Base-by-base conservation (phyloP, 30 jellyfish, hydroid and myxozoan species). In the Rhopilema esculentum region DNA sequence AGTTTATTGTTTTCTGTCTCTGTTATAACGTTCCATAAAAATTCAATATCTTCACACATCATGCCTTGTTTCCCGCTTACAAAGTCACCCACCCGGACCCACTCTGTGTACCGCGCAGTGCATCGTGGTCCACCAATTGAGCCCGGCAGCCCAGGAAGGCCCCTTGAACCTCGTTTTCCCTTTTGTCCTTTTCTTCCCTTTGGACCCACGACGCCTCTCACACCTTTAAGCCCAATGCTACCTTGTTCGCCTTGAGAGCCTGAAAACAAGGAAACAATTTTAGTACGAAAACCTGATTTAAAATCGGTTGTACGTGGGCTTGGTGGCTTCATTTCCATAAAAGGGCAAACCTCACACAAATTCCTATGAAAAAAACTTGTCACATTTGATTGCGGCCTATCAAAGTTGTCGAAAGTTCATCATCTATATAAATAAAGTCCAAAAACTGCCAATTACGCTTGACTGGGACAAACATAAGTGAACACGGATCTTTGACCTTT, bases 81-180 rank as follows among this genome's bases (percentile, higher is more conserved):
- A 57, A 88, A 88, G 72, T 88, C 91, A 27, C 27, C 65, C 49
- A 71, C 75, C 24, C 51, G 73, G 17, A 88, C 96, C 96, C 96
- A 88, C 1, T 50, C 28, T 40, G 91, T 88, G 89, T 88, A 88
- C 63, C 83, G 32, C 18, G 96, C 91, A 0, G 88, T 88, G 88
- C 96, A 88, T 12, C 48, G 30, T 24, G 96, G 96, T 18, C 96
- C 96, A 52, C 75, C 91, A 16, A 88, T 83, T 16, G 85, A 61
- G 70, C 96, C 96, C 12, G 96, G 96, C 23, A 79, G 91, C 9
- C 96, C 96, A 0, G 96, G 96, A 64, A 77, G 17, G 6, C 96
- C 96, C 19, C 88, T 91, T 0, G 96, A 77, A 33, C 96, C 96
- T 69, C 96, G 57, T 69, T 68, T 50, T 0, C 96, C 96, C 61